Conservation (phyloP, 1,140 invertebrate genomes). For the Aleiodes sp. region DNA sequence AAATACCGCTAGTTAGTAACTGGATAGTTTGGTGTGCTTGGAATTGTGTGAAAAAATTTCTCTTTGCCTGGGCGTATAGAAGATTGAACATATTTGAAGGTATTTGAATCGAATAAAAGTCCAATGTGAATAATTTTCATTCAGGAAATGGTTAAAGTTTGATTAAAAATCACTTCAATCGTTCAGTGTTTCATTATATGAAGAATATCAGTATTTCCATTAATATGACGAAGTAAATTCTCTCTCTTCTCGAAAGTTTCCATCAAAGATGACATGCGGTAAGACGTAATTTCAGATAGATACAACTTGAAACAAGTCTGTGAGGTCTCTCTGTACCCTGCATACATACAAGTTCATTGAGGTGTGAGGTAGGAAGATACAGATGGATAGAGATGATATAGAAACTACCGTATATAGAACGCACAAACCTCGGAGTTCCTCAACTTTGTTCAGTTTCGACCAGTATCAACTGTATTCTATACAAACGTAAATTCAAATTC, state of each 20-base stretch:
- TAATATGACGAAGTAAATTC: no score
- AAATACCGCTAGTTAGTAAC: slow-evolving; percentile 48
- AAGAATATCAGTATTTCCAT: no score
- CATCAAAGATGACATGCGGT: background rate
- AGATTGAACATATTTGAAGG: no score
- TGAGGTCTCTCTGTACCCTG: background rate
- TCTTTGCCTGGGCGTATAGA: background rate
- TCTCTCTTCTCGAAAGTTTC: background rate
- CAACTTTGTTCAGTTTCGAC: background rate
- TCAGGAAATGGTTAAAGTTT: no score
- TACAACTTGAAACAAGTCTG: slow-evolving; percentile 18
- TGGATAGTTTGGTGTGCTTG: slow-evolving; percentile 41
- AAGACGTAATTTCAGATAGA: background rate
- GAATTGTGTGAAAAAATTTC: no score
- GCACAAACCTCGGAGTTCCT: background rate
- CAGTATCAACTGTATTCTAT: background rate
- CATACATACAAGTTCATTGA: slow-evolving; percentile 21
- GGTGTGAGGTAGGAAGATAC: slow-evolving; percentile 9
- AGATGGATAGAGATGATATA: background rate
- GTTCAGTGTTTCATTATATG: no score
- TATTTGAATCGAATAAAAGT: no score
- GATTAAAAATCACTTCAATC: no score
- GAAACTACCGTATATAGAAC: background rate
- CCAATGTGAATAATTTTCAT: no score
- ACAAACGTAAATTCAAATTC: slow-evolving; percentile 11